phyloP scores from a whole-genome alignment of 2,888 invertebrate genomes.

The Caenorhabditis sinica region DNA sequence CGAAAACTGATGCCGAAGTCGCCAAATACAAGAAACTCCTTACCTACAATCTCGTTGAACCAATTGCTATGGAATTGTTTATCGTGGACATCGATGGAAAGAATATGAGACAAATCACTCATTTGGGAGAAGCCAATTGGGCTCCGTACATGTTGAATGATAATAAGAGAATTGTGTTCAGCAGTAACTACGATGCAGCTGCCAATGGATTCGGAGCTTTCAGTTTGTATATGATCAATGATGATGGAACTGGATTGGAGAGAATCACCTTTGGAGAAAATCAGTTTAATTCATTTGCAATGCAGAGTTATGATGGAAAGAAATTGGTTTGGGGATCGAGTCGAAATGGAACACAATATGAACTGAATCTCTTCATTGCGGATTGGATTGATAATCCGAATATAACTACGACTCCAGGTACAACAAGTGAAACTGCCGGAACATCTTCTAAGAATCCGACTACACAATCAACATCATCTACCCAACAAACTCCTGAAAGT shows the following conservation, averaged over 20 bases:
- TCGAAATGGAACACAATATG: slow-evolving; percentile 73
- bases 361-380: slow-evolving; percentile 80
- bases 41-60: slow-evolving; percentile 77
- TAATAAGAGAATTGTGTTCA: slow-evolving; percentile 73
- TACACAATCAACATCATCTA: not conserved
- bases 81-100: slow-evolving; percentile 76
- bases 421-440: not conserved
- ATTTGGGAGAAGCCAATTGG: slow-evolving; percentile 80
- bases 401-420: not conserved
- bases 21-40: slow-evolving; percentile 76
- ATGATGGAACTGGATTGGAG: slow-evolving; percentile 78
- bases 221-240: slow-evolving; percentile 77
- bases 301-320: slow-evolving; percentile 80
- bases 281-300: slow-evolving; percentile 81
- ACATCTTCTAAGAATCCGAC: not conserved
- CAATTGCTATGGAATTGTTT: slow-evolving; percentile 81
- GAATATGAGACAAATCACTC: slow-evolving; percentile 77
- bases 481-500: slow-evolving; percentile 29
- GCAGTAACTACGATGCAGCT: slow-evolving; percentile 66
- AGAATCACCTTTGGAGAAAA: slow-evolving; percentile 75
- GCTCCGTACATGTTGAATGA: slow-evolving; percentile 81
- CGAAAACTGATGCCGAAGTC: slow-evolving; percentile 75
- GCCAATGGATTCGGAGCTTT: slow-evolving; percentile 79
- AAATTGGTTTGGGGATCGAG: slow-evolving; percentile 77
- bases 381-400: slow-evolving; percentile 77